phyloP scores from a whole-genome alignment of 2,888 invertebrate species.

The Cheilosia urbana region DNA sequence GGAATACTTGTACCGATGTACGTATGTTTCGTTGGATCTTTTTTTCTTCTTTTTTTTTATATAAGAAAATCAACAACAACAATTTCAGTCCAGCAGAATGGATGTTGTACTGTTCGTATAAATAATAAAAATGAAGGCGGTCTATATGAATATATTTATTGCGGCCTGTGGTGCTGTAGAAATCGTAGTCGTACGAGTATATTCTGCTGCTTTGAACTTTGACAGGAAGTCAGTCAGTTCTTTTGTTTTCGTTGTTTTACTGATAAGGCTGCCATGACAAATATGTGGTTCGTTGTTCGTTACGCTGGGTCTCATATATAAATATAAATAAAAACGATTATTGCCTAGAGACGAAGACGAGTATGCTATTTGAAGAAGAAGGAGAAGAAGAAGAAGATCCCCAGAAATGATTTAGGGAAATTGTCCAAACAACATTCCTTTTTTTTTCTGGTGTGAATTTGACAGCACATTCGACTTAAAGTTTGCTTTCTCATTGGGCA shows the following conservation, averaged over 20 bases:
- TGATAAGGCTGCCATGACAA: conserved; percentile 70
- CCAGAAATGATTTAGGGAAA: too few species aligned
- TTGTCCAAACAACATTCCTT: too few species aligned
- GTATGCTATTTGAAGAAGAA: neutral
- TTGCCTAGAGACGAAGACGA: conserved; percentile 2
- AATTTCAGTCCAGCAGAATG: conserved; percentile 36
- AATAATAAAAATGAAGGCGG: conserved; percentile 49
- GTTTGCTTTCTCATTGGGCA: too few species aligned
- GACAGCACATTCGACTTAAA: too few species aligned
- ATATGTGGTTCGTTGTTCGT: conserved; percentile 66
- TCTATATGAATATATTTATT: conserved; percentile 27
- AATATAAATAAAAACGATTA: neutral
- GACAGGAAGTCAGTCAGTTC: conserved; percentile 76
- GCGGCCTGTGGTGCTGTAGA: conserved; percentile 43
- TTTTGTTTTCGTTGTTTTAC: conserved; percentile 70
- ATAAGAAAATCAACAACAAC: conserved; percentile 56
- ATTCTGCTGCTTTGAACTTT: conserved; percentile 73
- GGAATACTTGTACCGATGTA: neutral
- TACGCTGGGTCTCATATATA: conserved; percentile 46
- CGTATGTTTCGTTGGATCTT: too few species aligned
- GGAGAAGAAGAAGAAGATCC: neutral
- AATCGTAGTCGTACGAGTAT: neutral
- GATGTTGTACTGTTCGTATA: conserved; percentile 10
- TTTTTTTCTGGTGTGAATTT: too few species aligned
- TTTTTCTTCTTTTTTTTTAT: conserved; percentile 23